A percentile compares a stretch with the other conserved stretches of the same genome.
These are phyloP conservation scores for Danio aesculapii DNA, from an alignment of 2,797 vertebrate species.

Conservation along the genomic window DNA sequence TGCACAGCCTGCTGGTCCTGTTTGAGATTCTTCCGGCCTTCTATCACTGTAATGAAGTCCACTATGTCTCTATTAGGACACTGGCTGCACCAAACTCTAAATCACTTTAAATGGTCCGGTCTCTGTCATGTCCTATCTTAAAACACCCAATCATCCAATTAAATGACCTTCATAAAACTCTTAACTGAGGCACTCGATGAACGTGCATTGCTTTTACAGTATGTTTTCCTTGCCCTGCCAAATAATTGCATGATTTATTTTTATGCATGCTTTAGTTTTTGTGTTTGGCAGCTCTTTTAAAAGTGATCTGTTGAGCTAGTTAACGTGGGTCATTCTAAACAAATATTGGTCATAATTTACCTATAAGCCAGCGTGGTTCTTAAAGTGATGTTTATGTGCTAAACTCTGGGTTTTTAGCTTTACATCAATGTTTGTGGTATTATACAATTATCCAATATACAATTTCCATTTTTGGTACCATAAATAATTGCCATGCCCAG, in stretches of 20 bases:
- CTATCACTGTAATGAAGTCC: conserved; percentile 11
- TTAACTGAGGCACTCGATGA: conserved; percentile 14
- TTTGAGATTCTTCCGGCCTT: neutral
- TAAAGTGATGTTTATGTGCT: too few species aligned
- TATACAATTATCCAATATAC: too few species aligned
- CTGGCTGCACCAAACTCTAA: neutral
- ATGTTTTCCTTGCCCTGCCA: neutral
- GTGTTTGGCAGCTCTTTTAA: neutral
- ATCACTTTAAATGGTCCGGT: conserved; percentile 19
- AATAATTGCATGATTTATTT: neutral
- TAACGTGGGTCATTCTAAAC: too few species aligned
- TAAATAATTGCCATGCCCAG: too few species aligned
- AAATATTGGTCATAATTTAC: too few species aligned
- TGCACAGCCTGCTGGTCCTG: neutral
- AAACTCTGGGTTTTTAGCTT: too few species aligned
- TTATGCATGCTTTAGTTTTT: neutral
- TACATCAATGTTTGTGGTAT: too few species aligned
- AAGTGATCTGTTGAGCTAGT: too few species aligned
- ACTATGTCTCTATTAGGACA: neutral
- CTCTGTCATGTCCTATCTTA: conserved; percentile 13
- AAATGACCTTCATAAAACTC: conserved; percentile 5
- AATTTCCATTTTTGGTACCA: too few species aligned
- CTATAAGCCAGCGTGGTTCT: too few species aligned
- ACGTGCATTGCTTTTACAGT: neutral
- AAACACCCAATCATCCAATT: neutral